Evolutionary conservation across 2,797 vertebrate species (phyloP), one percentile per base, ranked within the genome.

Genomic region (Coregonus ussuriensis): DNA sequence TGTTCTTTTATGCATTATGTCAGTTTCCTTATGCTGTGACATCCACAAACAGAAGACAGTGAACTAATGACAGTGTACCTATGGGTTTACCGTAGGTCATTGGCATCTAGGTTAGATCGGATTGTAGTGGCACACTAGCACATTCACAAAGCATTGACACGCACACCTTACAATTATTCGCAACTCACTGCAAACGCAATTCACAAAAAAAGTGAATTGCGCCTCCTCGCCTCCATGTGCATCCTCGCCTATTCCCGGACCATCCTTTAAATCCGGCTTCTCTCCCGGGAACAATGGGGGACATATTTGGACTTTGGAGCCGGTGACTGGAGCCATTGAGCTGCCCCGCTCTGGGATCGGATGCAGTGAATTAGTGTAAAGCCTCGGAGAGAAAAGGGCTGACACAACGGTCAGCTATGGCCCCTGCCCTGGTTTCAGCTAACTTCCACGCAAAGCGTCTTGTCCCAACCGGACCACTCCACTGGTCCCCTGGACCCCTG

Each of bases 321-420:
- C 63, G 3, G 80, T 80, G 85, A 90, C 84, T 82, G 67, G 72
- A 86, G 84, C 87, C 88, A 93, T 91, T 93, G 91, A 93, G 84
- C 35, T 81, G 79, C 84, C 56, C 81, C 87, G 87, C 84, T 76
- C 83, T 54, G 53, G 89, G 89, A 91, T 90, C 86, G 89, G 91
- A 93, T 92, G 88, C 82, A 85, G 89, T 85, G 91, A 90, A 87
- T 94, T 91, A 91, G 89, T 37, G 85, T 88, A 93, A 93, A 93
- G 91, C 90, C 92, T 88, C 86, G 81, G 6, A 71, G 81, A 88
- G 87, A 90, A 93, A 92, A 89, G 81, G 89, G 91, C 89, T 93
- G 92, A 93, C 86, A 81, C 87, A 81, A 88, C 74, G 35, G 77
- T 81, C 84, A 76, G 82, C 81, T 86, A 74, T 84, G 84, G 82